A percentile compares a stretch with the other conserved stretches of the same genome.
These are phyloP conservation scores for Poeciliopsis occidentalis DNA, from an alignment of 2,113 vertebrate species.

Conservation along the genomic window DNA sequence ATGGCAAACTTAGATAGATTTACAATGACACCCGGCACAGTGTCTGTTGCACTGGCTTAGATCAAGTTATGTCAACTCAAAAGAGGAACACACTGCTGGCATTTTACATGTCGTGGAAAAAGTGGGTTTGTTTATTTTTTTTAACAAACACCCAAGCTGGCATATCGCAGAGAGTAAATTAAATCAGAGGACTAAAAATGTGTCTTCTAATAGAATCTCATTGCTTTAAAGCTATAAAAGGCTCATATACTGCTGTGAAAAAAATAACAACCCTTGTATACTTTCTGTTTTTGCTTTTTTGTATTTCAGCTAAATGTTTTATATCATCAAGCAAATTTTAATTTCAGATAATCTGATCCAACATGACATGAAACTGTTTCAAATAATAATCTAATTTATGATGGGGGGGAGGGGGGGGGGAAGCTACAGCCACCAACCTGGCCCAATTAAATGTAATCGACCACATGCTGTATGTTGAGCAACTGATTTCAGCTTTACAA, in stretches of 20 bases:
- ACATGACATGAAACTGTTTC: background rate
- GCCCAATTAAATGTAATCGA: too few species aligned
- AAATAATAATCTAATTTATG: background rate
- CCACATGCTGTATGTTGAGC: background rate
- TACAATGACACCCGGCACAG: constrained; percentile 61
- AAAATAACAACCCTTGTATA: background rate
- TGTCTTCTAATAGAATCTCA: constrained; percentile 48
- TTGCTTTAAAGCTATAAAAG: constrained; percentile 26
- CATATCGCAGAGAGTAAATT: constrained; percentile 51
- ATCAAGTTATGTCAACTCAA: constrained; percentile 59
- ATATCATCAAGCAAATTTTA: background rate
- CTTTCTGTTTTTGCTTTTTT: background rate
- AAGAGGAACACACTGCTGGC: constrained; percentile 35
- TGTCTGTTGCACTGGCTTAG: constrained; percentile 58
- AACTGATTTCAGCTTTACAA: background rate
- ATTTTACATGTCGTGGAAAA: constrained; percentile 16
- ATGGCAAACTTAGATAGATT: constrained; percentile 67
- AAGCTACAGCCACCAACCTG: too few species aligned
- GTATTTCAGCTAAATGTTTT: background rate
- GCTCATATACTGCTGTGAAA: background rate
- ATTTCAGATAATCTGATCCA: background rate
- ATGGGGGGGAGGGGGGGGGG: too few species aligned
- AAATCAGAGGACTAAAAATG: constrained; percentile 55
- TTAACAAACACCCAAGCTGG: constrained; percentile 29
- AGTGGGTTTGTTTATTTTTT: constrained; percentile 3